These are phyloP conservation scores for Nettapus auritus DNA, from an alignment of 2,113 vertebrate species.

Conservation along the genomic window DNA sequence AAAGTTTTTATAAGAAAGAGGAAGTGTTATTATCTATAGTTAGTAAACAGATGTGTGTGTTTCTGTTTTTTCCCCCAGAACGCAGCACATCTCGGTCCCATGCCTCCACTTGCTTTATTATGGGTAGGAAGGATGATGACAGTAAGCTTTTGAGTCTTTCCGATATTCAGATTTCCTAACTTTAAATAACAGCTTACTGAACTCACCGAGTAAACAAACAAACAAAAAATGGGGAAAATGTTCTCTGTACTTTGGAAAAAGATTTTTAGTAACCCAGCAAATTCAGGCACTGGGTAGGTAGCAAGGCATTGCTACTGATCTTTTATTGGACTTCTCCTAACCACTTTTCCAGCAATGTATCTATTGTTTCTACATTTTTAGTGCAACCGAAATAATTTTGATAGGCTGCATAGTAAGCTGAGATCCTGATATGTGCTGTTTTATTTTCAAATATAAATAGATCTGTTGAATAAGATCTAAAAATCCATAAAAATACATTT, in stretches of 20 bases:
- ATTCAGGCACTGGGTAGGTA: neutral
- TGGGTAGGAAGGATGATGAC: neutral
- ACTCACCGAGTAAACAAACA: neutral
- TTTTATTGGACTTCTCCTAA: neutral
- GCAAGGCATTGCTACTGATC: neutral
- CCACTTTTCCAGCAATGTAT: neutral
- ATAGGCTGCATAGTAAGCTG: fast-evolving
- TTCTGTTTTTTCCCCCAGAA: neutral
- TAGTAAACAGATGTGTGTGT: neutral
- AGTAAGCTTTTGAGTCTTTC: neutral
- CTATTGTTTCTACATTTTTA: neutral
- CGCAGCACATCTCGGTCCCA: neutral
- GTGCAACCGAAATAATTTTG: neutral
- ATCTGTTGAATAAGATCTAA: neutral
- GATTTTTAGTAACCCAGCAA: neutral
- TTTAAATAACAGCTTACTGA: neutral
- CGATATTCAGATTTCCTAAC: neutral
- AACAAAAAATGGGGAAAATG: neutral
- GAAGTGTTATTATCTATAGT: neutral
- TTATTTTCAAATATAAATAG: neutral
- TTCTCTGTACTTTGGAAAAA: neutral
- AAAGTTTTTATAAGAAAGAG: neutral
- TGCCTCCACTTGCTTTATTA: neutral
- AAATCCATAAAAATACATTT: neutral
- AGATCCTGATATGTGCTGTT: neutral